Percentiles rank a stretch among this genome's conserved stretches.
These are phyloP conservation scores for Nowickia ferox DNA, from an alignment of 2,888 invertebrate species.

Conservation along the genomic window DNA sequence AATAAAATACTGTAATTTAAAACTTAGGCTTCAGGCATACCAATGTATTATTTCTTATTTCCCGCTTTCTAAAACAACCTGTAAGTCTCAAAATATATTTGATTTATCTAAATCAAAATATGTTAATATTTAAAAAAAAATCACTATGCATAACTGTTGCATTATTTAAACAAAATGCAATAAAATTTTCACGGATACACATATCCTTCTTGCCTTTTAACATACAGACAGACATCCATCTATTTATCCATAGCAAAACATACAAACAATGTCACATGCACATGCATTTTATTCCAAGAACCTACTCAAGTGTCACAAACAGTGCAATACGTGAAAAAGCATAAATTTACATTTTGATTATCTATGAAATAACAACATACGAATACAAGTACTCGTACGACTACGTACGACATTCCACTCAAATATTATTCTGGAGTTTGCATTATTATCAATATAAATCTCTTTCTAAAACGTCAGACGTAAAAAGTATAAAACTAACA, in stretches of 20 bases:
- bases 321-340: constrained; percentile 72
- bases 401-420: constrained; percentile 32
- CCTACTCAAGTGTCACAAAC: constrained; percentile 72
- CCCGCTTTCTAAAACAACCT: constrained; percentile 18
- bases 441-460: constrained; percentile 67
- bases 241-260: constrained; percentile 2
- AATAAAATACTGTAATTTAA: not conserved
- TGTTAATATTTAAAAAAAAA: constrained; percentile 37
- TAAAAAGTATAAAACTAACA: constrained; percentile 52
- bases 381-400: constrained; percentile 30
- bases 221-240: not conserved
- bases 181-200: constrained; percentile 14
- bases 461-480: constrained; percentile 57
- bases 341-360: constrained; percentile 72
- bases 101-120: constrained; percentile 43
- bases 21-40: not conserved
- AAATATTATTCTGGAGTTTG: constrained; percentile 42
- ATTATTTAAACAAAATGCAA: not conserved
- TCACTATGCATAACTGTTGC: constrained; percentile 18
- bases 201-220: constrained; percentile 24
- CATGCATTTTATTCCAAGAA: constrained; percentile 60
- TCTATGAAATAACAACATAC: constrained; percentile 53
- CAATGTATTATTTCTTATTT: not conserved
- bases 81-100: constrained; percentile 26
- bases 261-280: constrained; percentile 37